These are phyloP conservation scores for Amblyjoppa fuscipennis DNA, from an alignment of 2,888 invertebrate species.

Conservation along the genomic window DNA sequence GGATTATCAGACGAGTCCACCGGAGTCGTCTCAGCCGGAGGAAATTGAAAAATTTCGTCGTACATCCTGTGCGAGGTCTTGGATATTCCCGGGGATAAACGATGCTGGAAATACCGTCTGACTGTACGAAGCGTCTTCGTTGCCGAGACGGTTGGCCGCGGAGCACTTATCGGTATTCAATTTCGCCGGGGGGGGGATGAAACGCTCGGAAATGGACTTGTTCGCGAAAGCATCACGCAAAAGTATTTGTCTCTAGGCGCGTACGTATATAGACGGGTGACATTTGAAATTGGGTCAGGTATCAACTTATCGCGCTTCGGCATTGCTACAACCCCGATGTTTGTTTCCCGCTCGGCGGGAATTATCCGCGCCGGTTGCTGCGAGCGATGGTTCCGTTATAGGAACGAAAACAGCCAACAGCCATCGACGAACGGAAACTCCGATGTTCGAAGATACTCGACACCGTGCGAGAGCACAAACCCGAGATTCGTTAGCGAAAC, in stretches of 20 bases:
- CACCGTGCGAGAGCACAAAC: not conserved
- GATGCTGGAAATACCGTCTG: not conserved
- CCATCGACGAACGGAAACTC: not conserved
- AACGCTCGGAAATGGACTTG: not conserved
- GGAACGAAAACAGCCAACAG: not conserved
- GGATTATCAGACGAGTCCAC: conserved; percentile 22
- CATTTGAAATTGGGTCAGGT: conserved; percentile 29
- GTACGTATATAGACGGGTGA: not conserved
- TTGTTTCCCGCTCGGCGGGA: not conserved
- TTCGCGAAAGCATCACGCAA: conserved; percentile 9
- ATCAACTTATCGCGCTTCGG: not conserved
- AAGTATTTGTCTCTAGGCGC: not conserved
- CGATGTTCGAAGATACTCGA: conserved; percentile 16
- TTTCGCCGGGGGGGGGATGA: not conserved
- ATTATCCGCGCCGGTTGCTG: not conserved
- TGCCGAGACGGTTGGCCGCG: not conserved
- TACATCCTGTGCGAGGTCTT: conserved; percentile 7
- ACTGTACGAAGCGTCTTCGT: conserved; percentile 1
- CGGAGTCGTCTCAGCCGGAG: conserved; percentile 52
- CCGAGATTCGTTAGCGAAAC: conserved; percentile 13
- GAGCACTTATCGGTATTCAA: conserved; percentile 7
- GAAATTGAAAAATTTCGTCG: conserved; percentile 44
- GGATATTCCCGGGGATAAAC: not conserved
- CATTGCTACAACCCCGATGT: not conserved
- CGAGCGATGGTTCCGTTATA: not conserved